phyloP scores from a whole-genome alignment of 2,797 vertebrate genomes.

The Sphenopsis melanotis region DNA sequence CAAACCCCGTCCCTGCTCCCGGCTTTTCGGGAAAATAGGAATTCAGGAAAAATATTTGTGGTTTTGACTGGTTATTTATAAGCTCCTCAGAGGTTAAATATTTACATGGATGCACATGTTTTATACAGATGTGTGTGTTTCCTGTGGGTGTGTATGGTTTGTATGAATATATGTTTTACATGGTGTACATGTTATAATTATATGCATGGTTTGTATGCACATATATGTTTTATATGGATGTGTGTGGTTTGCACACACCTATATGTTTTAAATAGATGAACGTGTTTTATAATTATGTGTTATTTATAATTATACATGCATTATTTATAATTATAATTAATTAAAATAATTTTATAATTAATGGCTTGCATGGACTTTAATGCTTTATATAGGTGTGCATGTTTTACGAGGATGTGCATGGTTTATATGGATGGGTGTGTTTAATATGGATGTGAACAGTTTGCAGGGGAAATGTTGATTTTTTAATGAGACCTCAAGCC shows the following conservation, averaged over 20 bases:
- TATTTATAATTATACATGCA: no score
- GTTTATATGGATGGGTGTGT: neutral
- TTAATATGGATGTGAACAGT: neutral
- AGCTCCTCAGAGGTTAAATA: neutral
- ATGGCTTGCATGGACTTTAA: fast-evolving
- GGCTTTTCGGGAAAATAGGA: neutral
- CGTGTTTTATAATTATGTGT: neutral
- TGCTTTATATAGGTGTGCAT: neutral
- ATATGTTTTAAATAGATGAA: fast-evolving
- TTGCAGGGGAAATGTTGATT: neutral
- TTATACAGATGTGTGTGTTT: neutral
- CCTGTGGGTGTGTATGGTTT: fast-evolving
- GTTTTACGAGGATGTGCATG: neutral
- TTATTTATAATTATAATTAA: no score
- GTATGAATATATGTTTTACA: neutral
- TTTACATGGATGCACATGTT: neutral
- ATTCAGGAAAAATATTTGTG: neutral
- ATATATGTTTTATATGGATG: neutral
- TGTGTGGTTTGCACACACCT: fast-evolving
- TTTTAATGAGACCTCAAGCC: neutral
- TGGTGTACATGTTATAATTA: fast-evolving
- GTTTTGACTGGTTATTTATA: neutral
- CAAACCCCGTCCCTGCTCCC: neutral
- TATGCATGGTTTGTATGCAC: fast-evolving
- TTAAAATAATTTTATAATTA: no score